Base-by-base conservation (phyloP, 2,797 vertebrate species). In the Sandelia bainsii region DNA sequence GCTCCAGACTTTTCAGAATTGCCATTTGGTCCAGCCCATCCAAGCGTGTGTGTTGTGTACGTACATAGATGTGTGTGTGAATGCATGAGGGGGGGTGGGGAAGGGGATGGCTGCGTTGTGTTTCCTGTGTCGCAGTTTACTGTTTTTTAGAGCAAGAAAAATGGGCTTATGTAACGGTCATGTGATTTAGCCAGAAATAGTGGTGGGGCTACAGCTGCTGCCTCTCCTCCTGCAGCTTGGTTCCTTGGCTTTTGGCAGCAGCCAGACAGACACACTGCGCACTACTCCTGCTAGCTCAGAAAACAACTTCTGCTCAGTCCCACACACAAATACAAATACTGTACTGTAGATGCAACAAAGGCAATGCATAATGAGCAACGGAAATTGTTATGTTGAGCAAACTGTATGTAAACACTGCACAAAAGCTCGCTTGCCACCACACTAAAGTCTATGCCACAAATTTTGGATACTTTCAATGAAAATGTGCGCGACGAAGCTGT, bases 111-210 rank as follows among this genome's bases (percentile, higher is more conserved):
- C 87, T 87, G 84, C 49, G 80, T 94, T 95, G 95, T 95, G 88
- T 96, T 97, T 96, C 96, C 96, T 96, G 96, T 96, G 96, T 97
- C 95, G 96, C 96, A 96, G 90, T 91, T 95, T 96, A 96, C 96
- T 96, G 96, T 96, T 98, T 98, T 96, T 96, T 96, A 95, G 96
- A 98, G 96, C 97, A 96, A 93, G 96, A 98, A 95, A 97, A 97
- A 97, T 97, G 95, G 95, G 96, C 96, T 99, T 99, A 99, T 98
- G 96, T 98, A 99, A 99, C 95, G 93, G 96, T 96, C 97, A 98
- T 96, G 96, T 99, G 97, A 98, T 96, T 95, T 91, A 94, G 96
- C 96, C 96, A 95, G 96, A 97, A 99, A 99, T 98, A 99, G 97
- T 96, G 96, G 95, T 94, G 94, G 96, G 96, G 96, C 96, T 97